A percentile compares a stretch with the other conserved stretches of the same genome.
These are phyloP conservation scores for Formica exsecta DNA, from an alignment of 1,140 invertebrate genomes.

Conservation along the genomic window DNA sequence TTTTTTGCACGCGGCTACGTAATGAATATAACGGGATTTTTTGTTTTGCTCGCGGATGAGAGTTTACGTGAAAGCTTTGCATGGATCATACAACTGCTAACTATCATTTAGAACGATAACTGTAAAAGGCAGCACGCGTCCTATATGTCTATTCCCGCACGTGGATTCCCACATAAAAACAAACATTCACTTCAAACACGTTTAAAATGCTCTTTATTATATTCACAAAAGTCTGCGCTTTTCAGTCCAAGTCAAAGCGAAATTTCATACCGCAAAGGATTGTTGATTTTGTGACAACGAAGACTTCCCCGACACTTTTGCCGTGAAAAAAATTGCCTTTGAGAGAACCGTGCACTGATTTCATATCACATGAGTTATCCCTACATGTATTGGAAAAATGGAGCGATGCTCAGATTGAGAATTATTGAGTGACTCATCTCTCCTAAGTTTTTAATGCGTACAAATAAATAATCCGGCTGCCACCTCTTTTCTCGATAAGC, in stretches of 20 bases:
- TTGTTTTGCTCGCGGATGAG: neutral
- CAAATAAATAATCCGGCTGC: constrained; percentile 5
- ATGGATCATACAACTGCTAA: neutral
- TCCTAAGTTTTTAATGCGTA: neutral
- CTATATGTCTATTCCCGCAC: neutral
- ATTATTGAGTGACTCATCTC: neutral
- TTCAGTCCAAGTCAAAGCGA: constrained; percentile 1
- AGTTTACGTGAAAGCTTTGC: constrained; percentile 1
- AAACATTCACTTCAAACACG: neutral
- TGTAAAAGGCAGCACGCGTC: neutral
- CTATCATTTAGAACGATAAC: neutral
- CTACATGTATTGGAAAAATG: neutral
- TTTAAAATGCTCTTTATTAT: neutral
- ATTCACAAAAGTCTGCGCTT: neutral
- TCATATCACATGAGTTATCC: neutral
- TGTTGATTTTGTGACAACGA: neutral
- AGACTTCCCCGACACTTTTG: neutral
- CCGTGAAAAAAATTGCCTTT: neutral
- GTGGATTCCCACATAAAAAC: neutral
- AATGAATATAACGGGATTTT: neutral
- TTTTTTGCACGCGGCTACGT: neutral
- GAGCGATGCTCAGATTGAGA: neutral
- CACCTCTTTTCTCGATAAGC: neutral
- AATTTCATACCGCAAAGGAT: neutral
- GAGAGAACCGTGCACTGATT: constrained; percentile 2